Base-by-base conservation (phyloP, 1,140 invertebrate genomes). In the Aphaenogaster ashmeadi region DNA sequence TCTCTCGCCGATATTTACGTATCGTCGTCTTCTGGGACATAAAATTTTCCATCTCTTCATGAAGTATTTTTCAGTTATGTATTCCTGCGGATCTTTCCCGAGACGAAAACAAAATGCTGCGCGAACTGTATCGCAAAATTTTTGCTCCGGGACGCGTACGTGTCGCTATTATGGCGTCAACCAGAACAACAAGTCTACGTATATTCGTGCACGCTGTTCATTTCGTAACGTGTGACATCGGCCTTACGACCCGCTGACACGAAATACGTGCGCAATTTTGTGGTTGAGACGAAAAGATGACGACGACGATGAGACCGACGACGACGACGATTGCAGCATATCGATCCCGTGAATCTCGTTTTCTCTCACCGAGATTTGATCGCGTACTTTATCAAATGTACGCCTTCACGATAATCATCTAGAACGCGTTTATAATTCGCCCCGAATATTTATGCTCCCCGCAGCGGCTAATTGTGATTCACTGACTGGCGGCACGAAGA, bases 161-260 rank as follows among this genome's bases (percentile, higher is more conserved):
- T 47, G 54, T 72, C 62, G 33, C 36, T 79, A 44, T 66, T 47
- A 71, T 21, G 52, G 21, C 44, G 13, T 74, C 44, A 47, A 54
- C 15, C n/a, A n/a, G 52, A 33, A 47, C 41, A n/a, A n/a, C 38
- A 60, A 47, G 38, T 44, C 18, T 56, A 41, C 47, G 47, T 41
- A 64, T n/a, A 64, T 85, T 83, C 87, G 87, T 88, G 88, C 36
- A 15, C 21, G 56, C 18, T 84, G 88, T 80, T 89, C 78, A 72
- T 89, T 89, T 71, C 64, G 47, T 56, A 58, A 89, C 66, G 88
- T 72, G 88, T 86, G 88, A 89, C 83, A 85, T 58, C 86, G 54
- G 60, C 58, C 64, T 90, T 89, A 89, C 85, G 89, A 90, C 52
- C 88, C 89, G 89, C 62, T 78, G 88, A 88, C 88, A 90, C 88